Evolutionary conservation across 2,888 invertebrate genomes (phyloP).

Genomic region (Trissoscelio sp.): DNA sequence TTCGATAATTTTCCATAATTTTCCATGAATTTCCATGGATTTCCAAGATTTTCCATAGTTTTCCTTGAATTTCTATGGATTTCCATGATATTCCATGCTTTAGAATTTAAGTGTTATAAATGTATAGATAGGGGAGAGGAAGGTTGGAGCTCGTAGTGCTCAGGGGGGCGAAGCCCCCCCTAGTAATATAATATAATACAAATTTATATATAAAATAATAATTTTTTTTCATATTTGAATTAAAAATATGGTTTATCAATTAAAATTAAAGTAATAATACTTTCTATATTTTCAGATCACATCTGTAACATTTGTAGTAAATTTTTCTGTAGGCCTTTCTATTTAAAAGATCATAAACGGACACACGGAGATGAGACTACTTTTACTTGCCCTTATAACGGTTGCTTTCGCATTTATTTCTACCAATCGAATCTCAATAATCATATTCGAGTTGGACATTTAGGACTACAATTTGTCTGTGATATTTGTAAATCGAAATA

Average conservation of each 20-base stretch:
- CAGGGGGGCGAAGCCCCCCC: no score
- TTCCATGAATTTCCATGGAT: no score
- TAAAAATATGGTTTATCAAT: not conserved
- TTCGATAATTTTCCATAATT: no score
- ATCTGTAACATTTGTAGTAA: conserved; percentile 77
- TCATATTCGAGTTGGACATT: conserved; percentile 85
- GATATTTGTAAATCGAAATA: conserved; percentile 72
- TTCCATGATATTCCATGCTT: no score
- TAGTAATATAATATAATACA: no score
- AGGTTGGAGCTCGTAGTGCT: no score
- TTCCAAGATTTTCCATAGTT: no score
- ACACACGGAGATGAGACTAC: not conserved
- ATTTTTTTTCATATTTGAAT: not conserved
- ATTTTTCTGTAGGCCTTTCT: conserved; percentile 69
- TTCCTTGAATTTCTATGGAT: no score
- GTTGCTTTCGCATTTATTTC: conserved; percentile 84
- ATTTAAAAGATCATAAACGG: not conserved
- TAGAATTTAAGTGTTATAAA: no score
- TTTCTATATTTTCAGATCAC: conserved; percentile 34
- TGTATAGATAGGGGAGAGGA: no score
- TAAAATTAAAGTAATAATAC: not conserved
- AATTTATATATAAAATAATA: no score
- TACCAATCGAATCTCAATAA: conserved; percentile 85
- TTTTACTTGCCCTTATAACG: conserved; percentile 80
- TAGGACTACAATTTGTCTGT: conserved; percentile 82